phyloP scores from a whole-genome alignment of 2,113 vertebrate species.

The Zosterops borbonicus region DNA sequence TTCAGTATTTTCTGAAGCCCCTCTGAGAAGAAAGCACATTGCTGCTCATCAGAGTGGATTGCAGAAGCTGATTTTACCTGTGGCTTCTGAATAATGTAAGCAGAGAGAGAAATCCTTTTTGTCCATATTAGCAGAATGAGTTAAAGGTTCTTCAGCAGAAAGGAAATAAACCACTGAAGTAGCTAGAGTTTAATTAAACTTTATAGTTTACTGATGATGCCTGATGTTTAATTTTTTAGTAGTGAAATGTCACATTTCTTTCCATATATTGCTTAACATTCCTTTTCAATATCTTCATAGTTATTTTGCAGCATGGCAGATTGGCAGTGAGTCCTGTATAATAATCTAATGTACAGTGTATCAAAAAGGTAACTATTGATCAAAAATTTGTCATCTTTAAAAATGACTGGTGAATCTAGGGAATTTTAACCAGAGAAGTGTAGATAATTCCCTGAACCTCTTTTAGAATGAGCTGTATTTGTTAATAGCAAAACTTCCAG shows the following conservation, averaged over 20 bases:
- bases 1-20: neutral
- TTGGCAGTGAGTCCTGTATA: neutral
- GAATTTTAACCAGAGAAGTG: neutral
- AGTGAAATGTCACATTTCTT: neutral
- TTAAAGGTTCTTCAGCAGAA: neutral
- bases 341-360: neutral
- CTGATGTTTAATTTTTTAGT: neutral
- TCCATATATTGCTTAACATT: neutral
- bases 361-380: neutral
- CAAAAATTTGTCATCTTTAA: neutral
- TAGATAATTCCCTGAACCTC: neutral
- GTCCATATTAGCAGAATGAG: rapidly evolving
- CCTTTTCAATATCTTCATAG: neutral
- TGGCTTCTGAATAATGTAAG: neutral
- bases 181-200: neutral
- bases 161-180: neutral
- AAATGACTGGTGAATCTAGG: neutral
- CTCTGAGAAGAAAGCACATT: neutral
- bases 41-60: neutral
- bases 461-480: neutral
- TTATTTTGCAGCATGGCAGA: neutral
- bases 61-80: neutral
- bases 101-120: neutral
- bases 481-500: neutral
- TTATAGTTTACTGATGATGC: neutral